These are phyloP conservation scores for Labeo catla DNA, from an alignment of 2,113 vertebrate species.

Conservation along the genomic window DNA sequence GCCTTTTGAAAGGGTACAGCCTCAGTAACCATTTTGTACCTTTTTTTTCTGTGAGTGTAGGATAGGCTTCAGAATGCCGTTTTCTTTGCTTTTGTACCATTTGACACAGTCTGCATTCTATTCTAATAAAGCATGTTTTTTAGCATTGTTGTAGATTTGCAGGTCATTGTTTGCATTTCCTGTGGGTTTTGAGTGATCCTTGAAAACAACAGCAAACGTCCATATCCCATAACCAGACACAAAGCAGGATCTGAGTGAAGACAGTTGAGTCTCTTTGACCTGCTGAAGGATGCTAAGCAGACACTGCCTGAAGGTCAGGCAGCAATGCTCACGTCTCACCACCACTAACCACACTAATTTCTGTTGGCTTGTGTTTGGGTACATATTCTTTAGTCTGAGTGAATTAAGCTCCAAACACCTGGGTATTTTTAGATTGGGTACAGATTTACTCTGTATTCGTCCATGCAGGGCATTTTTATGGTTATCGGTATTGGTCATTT, in stretches of 20 bases:
- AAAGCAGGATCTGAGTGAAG: not conserved
- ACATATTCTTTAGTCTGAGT: conserved; percentile 6
- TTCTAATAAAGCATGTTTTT: not conserved
- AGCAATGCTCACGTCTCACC: not conserved
- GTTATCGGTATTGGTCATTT: no score
- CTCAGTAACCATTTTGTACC: no score
- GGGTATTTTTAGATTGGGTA: conserved; percentile 13
- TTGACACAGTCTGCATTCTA: not conserved
- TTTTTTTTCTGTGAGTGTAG: no score
- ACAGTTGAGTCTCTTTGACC: not conserved
- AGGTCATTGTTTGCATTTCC: no score
- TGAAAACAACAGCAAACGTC: not conserved
- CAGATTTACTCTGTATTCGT: not conserved
- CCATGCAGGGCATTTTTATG: not conserved
- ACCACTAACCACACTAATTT: not conserved
- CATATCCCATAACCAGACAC: not conserved
- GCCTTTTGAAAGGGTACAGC: no score
- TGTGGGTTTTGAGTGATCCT: not conserved
- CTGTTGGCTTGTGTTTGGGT: not conserved
- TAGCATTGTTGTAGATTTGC: no score
- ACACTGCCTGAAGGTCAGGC: not conserved
- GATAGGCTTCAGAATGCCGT: no score
- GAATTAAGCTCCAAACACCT: conserved; percentile 29
- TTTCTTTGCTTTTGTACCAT: not conserved
- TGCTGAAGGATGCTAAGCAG: not conserved